Evolutionary conservation across 2,113 vertebrate genomes (phyloP).

Genomic region (Paramisgurnus dabryanus): DNA sequence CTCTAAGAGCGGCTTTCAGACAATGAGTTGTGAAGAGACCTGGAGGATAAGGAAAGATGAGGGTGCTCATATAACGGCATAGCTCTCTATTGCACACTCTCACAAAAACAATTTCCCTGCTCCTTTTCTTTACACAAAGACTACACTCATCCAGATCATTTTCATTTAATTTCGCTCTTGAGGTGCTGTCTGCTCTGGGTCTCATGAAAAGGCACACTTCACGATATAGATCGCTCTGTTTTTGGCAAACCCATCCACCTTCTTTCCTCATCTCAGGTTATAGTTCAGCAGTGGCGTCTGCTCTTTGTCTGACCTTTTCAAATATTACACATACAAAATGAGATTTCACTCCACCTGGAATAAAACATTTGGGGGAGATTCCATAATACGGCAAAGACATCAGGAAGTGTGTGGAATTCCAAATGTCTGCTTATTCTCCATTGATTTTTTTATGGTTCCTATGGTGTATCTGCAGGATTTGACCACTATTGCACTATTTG

Average conservation of each 20-base stretch:
- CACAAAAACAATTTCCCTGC: slow-evolving; percentile 16
- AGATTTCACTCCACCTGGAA: slow-evolving; percentile 70
- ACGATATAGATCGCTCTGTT: slow-evolving; percentile 25
- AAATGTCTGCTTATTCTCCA: slow-evolving; percentile 19
- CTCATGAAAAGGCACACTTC: slow-evolving; percentile 14
- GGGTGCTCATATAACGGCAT: not conserved
- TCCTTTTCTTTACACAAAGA: slow-evolving; percentile 16
- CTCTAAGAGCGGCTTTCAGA: slow-evolving; percentile 5
- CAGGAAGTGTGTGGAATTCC: slow-evolving; percentile 31
- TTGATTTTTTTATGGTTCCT: not conserved
- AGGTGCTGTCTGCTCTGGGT: slow-evolving; percentile 41
- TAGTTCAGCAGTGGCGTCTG: slow-evolving; percentile 60
- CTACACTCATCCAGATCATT: slow-evolving; percentile 22
- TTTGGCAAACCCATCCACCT: slow-evolving; percentile 49
- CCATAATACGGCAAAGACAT: slow-evolving; percentile 46
- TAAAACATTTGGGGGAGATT: slow-evolving; percentile 60
- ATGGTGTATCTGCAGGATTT: not conserved
- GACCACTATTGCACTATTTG: not conserved
- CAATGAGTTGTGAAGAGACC: slow-evolving; percentile 7
- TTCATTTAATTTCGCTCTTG: slow-evolving; percentile 49
- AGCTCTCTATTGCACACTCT: slow-evolving; percentile 1
- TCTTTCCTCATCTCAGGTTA: slow-evolving; percentile 59
- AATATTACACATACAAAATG: slow-evolving; percentile 74
- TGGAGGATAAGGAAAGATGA: not conserved
- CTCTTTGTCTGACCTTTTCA: slow-evolving; percentile 72